These are phyloP conservation scores for Cyanocitta stelleri DNA, from an alignment of 2,113 vertebrate species.

Conservation along the genomic window DNA sequence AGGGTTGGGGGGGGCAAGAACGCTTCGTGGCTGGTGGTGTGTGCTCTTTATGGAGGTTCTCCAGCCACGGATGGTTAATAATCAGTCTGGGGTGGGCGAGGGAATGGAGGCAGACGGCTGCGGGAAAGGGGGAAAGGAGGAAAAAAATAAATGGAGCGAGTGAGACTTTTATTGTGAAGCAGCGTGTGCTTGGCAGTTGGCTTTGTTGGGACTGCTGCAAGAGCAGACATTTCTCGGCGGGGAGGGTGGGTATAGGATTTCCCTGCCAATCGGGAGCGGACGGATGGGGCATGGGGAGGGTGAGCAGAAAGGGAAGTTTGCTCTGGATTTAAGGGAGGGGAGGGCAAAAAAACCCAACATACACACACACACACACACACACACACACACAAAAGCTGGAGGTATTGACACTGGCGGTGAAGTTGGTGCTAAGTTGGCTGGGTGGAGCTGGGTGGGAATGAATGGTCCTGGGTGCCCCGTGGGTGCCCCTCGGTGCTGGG, in stretches of 20 bases:
- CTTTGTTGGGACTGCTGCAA: slow-evolving; percentile 78
- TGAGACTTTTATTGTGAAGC: slow-evolving; percentile 75
- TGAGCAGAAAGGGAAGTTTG: slow-evolving; percentile 60
- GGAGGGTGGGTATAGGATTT: slow-evolving; percentile 72
- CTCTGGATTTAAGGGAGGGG: slow-evolving; percentile 46
- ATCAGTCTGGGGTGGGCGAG: slow-evolving; percentile 10
- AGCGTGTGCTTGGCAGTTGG: slow-evolving; percentile 66
- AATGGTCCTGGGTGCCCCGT: background rate
- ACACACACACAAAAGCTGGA: slow-evolving; percentile 1
- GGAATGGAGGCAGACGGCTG: slow-evolving; percentile 29
- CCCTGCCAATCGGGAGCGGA: slow-evolving; percentile 72
- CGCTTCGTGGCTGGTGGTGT: background rate
- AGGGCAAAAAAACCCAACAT: background rate
- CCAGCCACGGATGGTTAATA: slow-evolving; percentile 32
- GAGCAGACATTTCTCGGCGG: slow-evolving; percentile 73
- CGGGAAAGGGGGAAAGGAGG: slow-evolving; percentile 17
- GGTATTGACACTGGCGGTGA: slow-evolving; percentile 50
- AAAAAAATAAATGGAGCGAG: background rate
- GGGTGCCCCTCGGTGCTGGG: background rate
- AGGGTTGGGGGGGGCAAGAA: background rate
- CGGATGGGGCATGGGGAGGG: slow-evolving; percentile 58
- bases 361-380: background rate
- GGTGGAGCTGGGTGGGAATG: slow-evolving; percentile 34
- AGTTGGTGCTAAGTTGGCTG: slow-evolving; percentile 44
- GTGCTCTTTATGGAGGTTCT: slow-evolving; percentile 9